phyloP scores from a whole-genome alignment of 2,113 vertebrate species.

The Arvicanthis niloticus region DNA sequence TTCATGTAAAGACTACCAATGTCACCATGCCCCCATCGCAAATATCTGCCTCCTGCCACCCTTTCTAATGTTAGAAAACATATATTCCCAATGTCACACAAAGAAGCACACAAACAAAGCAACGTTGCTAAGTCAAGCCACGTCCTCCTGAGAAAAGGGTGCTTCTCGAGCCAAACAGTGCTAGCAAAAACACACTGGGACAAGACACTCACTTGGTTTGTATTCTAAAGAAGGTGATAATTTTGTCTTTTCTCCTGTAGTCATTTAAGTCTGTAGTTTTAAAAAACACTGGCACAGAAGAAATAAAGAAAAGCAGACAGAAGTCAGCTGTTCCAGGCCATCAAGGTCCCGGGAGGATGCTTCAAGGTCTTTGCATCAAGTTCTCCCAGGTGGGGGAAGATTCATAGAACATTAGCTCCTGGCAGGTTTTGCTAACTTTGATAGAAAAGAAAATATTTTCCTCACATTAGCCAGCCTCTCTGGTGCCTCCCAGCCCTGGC shows the following conservation, averaged over 20 bases:
- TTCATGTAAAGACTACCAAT: accelerated
- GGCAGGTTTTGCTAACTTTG: not conserved
- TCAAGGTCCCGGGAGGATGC: not conserved
- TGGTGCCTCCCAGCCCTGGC: not conserved
- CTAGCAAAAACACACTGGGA: not conserved
- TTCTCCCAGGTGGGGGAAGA: not conserved
- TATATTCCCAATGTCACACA: not conserved
- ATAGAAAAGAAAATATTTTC: not conserved
- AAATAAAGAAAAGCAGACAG: not conserved
- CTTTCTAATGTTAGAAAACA: not conserved
- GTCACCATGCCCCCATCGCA: not conserved
- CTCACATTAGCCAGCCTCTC: not conserved
- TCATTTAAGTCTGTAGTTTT: not conserved
- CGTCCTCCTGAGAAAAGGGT: not conserved
- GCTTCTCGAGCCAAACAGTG: accelerated
- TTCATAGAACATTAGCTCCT: not conserved
- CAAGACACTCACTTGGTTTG: not conserved
- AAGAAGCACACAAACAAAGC: not conserved
- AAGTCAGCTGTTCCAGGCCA: not conserved
- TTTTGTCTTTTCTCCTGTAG: not conserved
- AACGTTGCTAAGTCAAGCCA: not conserved
- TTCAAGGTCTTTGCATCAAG: not conserved
- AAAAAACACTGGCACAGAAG: not conserved
- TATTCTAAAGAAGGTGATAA: not conserved
- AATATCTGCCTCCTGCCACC: accelerated